These are phyloP conservation scores for Brachirus orientalis DNA, from an alignment of 2,113 vertebrate genomes.

Conservation along the genomic window DNA sequence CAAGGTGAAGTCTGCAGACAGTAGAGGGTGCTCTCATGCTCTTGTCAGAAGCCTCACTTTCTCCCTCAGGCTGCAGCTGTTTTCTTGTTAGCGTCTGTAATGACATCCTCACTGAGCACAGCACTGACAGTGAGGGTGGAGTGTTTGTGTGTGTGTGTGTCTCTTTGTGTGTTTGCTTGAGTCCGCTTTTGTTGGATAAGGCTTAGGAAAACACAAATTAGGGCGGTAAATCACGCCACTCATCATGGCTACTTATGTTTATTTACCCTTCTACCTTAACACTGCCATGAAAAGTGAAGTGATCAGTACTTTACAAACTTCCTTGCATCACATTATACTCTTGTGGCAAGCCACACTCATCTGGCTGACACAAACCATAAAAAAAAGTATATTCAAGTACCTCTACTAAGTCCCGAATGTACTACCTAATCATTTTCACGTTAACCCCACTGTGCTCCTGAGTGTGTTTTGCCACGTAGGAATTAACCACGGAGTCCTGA, in stretches of 20 bases:
- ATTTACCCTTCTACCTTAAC: constrained; percentile 44
- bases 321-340: constrained; percentile 36
- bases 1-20: constrained; percentile 84
- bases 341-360: constrained; percentile 53
- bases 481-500: constrained; percentile 35
- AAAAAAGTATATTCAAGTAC: constrained; percentile 28
- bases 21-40: constrained; percentile 63
- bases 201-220: constrained; percentile 55
- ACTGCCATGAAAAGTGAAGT: constrained; percentile 33
- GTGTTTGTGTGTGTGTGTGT: constrained; percentile 9
- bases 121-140: constrained; percentile 10
- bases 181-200: constrained; percentile 2
- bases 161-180: constrained; percentile 28
- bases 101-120: constrained; percentile 6
- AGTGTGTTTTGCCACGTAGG: constrained; percentile 40
- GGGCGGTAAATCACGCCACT: constrained; percentile 2
- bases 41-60: no score
- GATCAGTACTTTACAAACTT: constrained; percentile 45
- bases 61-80: constrained; percentile 27
- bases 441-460: constrained; percentile 15
- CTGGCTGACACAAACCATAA: constrained; percentile 37
- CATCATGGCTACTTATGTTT: constrained; percentile 37
- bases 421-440: constrained; percentile 47
- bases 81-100: not conserved
- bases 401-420: constrained; percentile 16